phyloP scores from a whole-genome alignment of 2,888 invertebrate species.

The Nymphalis c-album region DNA sequence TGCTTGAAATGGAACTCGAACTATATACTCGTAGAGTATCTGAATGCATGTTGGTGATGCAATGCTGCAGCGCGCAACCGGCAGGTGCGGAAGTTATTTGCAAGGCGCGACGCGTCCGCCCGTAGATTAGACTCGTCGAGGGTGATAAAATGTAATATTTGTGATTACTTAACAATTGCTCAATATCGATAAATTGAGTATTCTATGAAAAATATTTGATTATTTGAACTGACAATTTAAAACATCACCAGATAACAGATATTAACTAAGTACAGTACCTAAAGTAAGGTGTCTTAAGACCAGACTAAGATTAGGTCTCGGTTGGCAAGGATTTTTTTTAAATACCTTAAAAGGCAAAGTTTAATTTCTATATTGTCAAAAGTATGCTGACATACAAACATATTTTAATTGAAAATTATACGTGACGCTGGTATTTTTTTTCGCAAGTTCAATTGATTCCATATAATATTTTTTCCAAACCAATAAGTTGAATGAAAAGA shows the following conservation, averaged over 20 bases:
- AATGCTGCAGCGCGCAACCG: constrained; percentile 36
- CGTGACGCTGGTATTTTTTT: constrained; percentile 25
- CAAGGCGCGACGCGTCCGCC: constrained; percentile 51
- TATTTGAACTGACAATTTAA: no score
- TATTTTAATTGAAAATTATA: constrained; percentile 4
- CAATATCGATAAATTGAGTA: neutral
- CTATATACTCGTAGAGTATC: constrained; percentile 9
- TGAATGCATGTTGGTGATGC: constrained; percentile 43
- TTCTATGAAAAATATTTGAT: neutral
- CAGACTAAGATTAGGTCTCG: no score
- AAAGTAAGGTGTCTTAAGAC: no score
- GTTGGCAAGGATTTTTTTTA: neutral
- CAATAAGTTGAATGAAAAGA: constrained; percentile 41
- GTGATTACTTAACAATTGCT: neutral
- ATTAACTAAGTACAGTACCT: no score
- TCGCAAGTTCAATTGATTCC: constrained; percentile 42
- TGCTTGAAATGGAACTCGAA: constrained; percentile 10
- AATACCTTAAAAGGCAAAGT: no score
- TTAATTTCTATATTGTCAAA: no score
- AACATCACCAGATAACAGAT: no score
- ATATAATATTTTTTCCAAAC: constrained; percentile 44
- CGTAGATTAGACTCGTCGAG: constrained; percentile 54
- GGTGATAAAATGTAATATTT: constrained; percentile 30
- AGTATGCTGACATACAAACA: no score
- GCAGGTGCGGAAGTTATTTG: constrained; percentile 67